Conservation (phyloP, 2,888 invertebrate species). For the Lasioglossum villosulum region DNA sequence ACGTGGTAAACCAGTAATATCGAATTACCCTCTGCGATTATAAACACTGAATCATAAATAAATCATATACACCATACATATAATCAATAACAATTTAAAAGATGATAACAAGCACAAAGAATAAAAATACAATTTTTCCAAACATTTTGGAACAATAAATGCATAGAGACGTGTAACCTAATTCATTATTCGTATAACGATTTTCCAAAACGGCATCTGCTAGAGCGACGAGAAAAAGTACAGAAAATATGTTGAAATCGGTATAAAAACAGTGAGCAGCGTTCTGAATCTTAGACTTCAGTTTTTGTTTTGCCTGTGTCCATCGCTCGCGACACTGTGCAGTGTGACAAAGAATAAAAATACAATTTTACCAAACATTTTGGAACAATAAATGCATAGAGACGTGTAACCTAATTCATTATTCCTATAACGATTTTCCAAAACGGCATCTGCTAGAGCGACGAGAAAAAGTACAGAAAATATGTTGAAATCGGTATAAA, state of each 20-base stretch:
- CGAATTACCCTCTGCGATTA: not conserved
- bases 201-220: not conserved
- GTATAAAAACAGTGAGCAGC: too few relatives aligned
- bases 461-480: not conserved
- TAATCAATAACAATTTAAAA: not conserved
- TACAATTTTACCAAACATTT: not conserved
- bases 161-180: not conserved
- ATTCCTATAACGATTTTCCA: not conserved
- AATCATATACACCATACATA: not conserved
- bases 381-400: not conserved
- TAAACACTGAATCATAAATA: not conserved
- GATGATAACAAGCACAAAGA: not conserved
- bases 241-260: not conserved
- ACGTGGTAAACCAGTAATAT: not conserved
- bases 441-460: not conserved
- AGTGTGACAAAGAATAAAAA: not conserved
- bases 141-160: not conserved
- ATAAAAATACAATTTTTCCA: not conserved
- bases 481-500: not conserved
- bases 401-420: not conserved
- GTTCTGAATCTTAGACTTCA: not conserved
- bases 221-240: not conserved
- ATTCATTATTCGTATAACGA: not conserved
- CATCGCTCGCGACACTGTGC: too few relatives aligned
- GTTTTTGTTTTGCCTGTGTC: too few relatives aligned